Evolutionary conservation across 1,140 invertebrate species (phyloP), one percentile per base, ranked within the genome.

Genomic region (Lethrus apterus): DNA sequence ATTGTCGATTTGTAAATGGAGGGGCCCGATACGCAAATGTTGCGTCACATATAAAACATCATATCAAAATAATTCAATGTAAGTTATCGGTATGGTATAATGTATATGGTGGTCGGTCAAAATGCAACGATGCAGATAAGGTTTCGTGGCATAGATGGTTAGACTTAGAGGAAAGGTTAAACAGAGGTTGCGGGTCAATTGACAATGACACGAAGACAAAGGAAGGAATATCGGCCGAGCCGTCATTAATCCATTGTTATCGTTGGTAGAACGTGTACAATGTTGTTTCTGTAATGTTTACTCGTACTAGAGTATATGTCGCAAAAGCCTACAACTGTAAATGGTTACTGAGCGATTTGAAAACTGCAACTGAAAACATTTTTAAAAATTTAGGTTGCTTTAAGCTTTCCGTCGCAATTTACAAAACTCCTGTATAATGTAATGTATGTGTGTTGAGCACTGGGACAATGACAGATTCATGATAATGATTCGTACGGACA

Each of bases 121-220:
- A 65, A 63, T 63, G 63, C 61, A 65, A 58, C 55, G 55, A 63
- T 65, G 59, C 63, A 62, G 53, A 55, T 44, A 53, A 51, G 50
- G 66, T 26, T 26, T 26, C 20, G 13, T 33, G 13, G 42, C 17
- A 14, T 13, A 19, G 19, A 48, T 23, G 46, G 46, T 43, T 14
- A 30, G 40, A n/a, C n/a, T n/a, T 48, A 35, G n/a, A 48, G 46
- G 46, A 47, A 49, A 48, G 57, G 57, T 55, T 47, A 35, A 71
- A 75, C 71, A 74, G 71, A 74, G 65, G 71, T 60, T 26, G 54
- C 62, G 69, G 70, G 71, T 69, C 66, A 69, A 70, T 59, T 63
- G 66, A 66, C 55, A 62, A 64, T 76, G 74, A 76, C 74, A 77
- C 74, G 75, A 70, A 77, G 73, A 77, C 75, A 77, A 73, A 72